These are phyloP conservation scores for Conopomorpha cramerella DNA, from an alignment of 1,140 invertebrate species.

Conservation along the genomic window DNA sequence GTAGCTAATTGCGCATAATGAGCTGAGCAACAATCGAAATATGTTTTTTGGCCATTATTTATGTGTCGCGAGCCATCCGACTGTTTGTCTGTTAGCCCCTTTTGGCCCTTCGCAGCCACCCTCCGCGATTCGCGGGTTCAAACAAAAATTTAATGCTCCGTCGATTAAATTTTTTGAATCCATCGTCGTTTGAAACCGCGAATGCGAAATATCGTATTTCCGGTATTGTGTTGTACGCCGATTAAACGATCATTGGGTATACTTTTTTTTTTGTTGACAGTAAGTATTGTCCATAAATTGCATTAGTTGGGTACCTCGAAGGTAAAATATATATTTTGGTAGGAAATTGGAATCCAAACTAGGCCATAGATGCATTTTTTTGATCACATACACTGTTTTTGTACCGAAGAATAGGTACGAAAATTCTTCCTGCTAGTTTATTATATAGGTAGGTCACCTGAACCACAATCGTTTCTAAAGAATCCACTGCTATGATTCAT, in stretches of 20 bases:
- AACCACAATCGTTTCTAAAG: too few species aligned
- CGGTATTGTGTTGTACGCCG: conserved; percentile 14
- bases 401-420: too few species aligned
- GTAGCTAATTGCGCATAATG: conserved; percentile 59
- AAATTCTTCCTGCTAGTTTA: too few species aligned
- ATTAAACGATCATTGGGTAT: conserved; percentile 9
- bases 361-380: too few species aligned
- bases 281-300: too few species aligned
- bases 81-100: too few species aligned
- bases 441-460: too few species aligned
- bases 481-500: too few species aligned
- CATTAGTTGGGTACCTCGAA: neutral
- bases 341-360: neutral
- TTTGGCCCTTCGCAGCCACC: too few species aligned
- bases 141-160: conserved; percentile 55
- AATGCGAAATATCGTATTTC: conserved; percentile 48
- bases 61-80: conserved; percentile 32
- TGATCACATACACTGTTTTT: too few species aligned
- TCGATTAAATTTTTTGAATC: conserved; percentile 27
- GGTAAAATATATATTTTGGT: neutral
- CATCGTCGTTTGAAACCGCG: conserved; percentile 16
- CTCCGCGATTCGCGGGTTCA: conserved; percentile 31
- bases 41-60: conserved; percentile 54
- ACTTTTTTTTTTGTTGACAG: conserved; percentile 4
- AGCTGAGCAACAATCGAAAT: conserved; percentile 44